Evolutionary conservation across 2,113 vertebrate species (phyloP), one percentile per base, ranked within the genome.

Genomic region (Sebastes fasciatus): DNA sequence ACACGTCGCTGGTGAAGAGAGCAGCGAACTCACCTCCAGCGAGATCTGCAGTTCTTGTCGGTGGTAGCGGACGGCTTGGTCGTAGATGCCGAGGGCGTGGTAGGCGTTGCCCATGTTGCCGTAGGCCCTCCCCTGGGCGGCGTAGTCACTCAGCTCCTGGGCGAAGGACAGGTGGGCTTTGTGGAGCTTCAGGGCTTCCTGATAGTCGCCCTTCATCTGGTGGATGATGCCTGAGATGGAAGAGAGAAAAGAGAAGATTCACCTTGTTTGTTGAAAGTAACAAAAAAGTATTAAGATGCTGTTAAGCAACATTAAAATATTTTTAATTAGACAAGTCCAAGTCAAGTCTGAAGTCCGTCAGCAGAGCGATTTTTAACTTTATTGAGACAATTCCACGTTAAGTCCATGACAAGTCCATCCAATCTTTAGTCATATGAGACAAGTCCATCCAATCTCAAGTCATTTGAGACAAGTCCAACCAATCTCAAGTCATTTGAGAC

Each of bases 91-190:
- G 0, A 99, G 96, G 0, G 98, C 97, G 0, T 97, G 98, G 66
- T 97, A 97, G 13, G 98, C 98, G 0, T 99, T 99, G 79, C 97
- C 98, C 97, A 99, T 99, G 92, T 99, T 99, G 23, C 98, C 98
- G 0, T 98, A 99, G 43, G 98, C 97, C 1, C 98, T 92, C 52
- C 98, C 98, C 75, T 97, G 97, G 19, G 97, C 98, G 0, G 97
- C 98, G 0, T 99, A 98, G 55, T 99, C 98, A 0, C 95, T 97
- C 46, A 99, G 95, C 90, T 99, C 98, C 95, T 99, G 97, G 1
- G 96, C 97, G 0, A 98, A 96, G 83, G 96, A 96, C 80, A 99
- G 94, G 87, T 99, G 98, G 0, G 94, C 93, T 91, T 98, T 98
- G 88, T 99, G 98, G 84, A 98, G 96, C 87, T 96, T 96, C 93